These are phyloP conservation scores for Apoda limacodes DNA, from an alignment of 2,888 invertebrate genomes.

Conservation along the genomic window DNA sequence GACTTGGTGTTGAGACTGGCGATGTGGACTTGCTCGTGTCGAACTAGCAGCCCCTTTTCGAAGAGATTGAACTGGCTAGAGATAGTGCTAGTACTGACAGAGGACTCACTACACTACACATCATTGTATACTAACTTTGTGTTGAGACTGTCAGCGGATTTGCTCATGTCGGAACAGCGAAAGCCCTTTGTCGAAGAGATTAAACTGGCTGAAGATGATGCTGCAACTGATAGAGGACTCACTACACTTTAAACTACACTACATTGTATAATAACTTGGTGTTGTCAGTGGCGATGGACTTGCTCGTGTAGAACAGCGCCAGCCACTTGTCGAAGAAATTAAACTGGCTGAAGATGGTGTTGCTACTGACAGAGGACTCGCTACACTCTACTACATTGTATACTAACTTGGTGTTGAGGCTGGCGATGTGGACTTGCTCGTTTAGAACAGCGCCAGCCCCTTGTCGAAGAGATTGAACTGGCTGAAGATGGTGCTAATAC, in stretches of 20 bases:
- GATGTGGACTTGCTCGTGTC: slow-evolving; percentile 43
- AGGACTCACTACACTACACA: not conserved
- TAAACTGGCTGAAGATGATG: slow-evolving; percentile 32
- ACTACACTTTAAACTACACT: not conserved
- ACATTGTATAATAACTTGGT: slow-evolving; percentile 18
- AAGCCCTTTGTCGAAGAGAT: slow-evolving; percentile 44
- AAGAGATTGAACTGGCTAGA: slow-evolving; percentile 38
- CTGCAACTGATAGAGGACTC: too few relatives aligned
- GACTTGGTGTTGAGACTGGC: slow-evolving; percentile 23
- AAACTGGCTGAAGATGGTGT: slow-evolving; percentile 31
- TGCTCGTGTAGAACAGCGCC: slow-evolving; percentile 48
- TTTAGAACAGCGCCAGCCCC: slow-evolving; percentile 46
- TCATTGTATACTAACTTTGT: slow-evolving; percentile 18
- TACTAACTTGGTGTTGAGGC: slow-evolving; percentile 23
- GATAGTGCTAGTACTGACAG: too few relatives aligned
- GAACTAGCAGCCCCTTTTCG: slow-evolving; percentile 48
- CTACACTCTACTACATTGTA: not conserved
- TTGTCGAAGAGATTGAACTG: slow-evolving; percentile 46
- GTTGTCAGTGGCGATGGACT: slow-evolving; percentile 25
- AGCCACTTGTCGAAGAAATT: slow-evolving; percentile 46
- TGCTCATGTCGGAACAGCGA: slow-evolving; percentile 50
- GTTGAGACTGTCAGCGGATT: slow-evolving; percentile 25
- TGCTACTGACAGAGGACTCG: too few relatives aligned
- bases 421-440: slow-evolving; percentile 33
- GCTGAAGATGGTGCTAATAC: slow-evolving; percentile 26